These are phyloP conservation scores for Crossocerus cetratus DNA, from an alignment of 2,888 invertebrate species.

Conservation along the genomic window DNA sequence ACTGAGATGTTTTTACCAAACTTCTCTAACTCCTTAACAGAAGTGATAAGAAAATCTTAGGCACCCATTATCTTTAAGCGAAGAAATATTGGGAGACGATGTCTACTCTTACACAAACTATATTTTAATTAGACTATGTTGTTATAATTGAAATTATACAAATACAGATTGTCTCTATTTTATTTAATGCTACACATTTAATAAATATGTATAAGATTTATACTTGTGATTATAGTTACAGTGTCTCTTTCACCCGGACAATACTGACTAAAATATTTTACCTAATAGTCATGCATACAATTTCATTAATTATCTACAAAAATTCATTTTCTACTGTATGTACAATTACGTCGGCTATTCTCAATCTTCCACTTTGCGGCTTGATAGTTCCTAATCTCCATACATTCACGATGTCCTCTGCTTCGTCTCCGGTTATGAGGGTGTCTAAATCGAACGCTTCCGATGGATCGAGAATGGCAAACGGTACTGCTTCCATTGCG, in stretches of 20 bases:
- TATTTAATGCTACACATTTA: constrained; percentile 63
- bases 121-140: constrained; percentile 60
- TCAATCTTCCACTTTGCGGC: constrained; percentile 79
- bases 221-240: background rate
- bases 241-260: background rate
- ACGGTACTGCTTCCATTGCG: constrained; percentile 81
- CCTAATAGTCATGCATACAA: background rate
- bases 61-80: constrained; percentile 26
- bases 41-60: constrained; percentile 46
- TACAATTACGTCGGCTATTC: constrained; percentile 82
- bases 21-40: constrained; percentile 40
- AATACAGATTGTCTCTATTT: constrained; percentile 71
- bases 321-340: constrained; percentile 83
- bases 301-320: constrained; percentile 61
- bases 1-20: constrained; percentile 27
- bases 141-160: constrained; percentile 65
- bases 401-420: constrained; percentile 81
- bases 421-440: constrained; percentile 79
- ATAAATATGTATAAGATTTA: constrained; percentile 54
- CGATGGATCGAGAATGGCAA: constrained; percentile 79
- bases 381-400: constrained; percentile 82
- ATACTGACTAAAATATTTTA: background rate
- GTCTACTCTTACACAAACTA: constrained; percentile 56
- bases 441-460: constrained; percentile 80
- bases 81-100: constrained; percentile 40